Base-by-base conservation (phyloP, 2,888 invertebrate genomes). In the Cheilosia soror region DNA sequence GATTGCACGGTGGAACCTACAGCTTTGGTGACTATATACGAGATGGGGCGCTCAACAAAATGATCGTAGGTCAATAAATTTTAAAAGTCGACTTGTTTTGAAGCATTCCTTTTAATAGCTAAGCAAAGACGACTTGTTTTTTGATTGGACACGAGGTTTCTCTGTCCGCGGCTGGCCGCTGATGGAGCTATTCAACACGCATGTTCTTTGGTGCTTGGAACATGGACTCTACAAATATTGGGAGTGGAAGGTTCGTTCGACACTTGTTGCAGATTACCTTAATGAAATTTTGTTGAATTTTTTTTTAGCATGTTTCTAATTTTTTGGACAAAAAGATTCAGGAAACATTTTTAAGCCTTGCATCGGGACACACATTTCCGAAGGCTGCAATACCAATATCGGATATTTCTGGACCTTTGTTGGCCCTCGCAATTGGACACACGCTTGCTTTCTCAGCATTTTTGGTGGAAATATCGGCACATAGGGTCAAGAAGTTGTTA, bases 131-230 rank as follows among this genome's bases (percentile, higher is more conserved):
- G 90, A 92, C 87, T 57, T 92, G 0, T 92, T 90, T 60, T 91
- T 90, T 53, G 92, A 92, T 66, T 92, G 91, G 89, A 91, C 91
- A 0, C 88, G 91, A 11, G 91, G 89, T 2, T 90, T 91, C 5
- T 87, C 91, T n/a, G 88, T 91, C 40, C 88, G 91, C 2, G 92
- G 92, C 7, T 92, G 92, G 92, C 89, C 89, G 0, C 33, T 92
- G 25, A 91, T 92, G 92, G 88, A 88, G 0, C 83, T 88, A 0
- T 87, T 92, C 3, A 89, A 92, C 77, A 88, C 75, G 1, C 91
- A 92, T 72, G 88, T 91, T 15, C 86, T 88, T 20, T 88, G 87
- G 33, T 90, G 90, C 49, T 88, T 90, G 37, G 91, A 92, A 51
- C 88, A 90, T 9, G 92, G 92, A 2, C 88, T 92, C 2, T 91